Base-by-base conservation (phyloP, 2,888 invertebrate genomes). In the Eulithis prunata region DNA sequence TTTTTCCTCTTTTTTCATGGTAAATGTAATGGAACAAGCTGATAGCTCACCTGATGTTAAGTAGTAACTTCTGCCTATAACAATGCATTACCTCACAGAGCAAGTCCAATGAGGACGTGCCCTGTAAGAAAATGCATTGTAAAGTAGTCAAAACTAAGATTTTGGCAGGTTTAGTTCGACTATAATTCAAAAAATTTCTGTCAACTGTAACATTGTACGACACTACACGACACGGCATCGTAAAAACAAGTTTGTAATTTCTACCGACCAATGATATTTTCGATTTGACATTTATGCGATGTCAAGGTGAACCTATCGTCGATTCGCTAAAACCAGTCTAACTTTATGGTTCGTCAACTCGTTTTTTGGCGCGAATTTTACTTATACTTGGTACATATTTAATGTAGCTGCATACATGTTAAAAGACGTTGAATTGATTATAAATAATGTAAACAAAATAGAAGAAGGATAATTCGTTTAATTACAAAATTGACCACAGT, bases 301-400 rank as follows among this genome's bases (percentile, higher is more conserved):
- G 87, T 85, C 86, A 87, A 87, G 86, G 87, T 82, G 78, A 84
- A 72, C 72, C 64, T 62, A 78, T 75, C 77, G 67, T 78, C 75
- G 51, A 75, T 77, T 73, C 74, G 78, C 78, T 77, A 77, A 21
- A 78, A 86, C 84, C 82, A 79, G 86, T 85, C 64, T 59, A 69
- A 72, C 62, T 21, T 70, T 73, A 68, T 74, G 70, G 67, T 56
- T 67, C 51, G 60, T 68, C 65, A 58, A 71, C 70, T 71, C n/a
- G 57, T 66, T 56, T 57, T 69, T 67, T 59, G 68, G 63, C 28
- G 54, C 59, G 47, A 62, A 66, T 68, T 13, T 62, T 47, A 47
- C 7, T 21, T 21, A 21, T 21, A 21, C 21, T 21, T 21, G 21
- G 21, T 21, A 45, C 45, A 13, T 47, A 47, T 47, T 14, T 21